Evolutionary conservation across 2,797 vertebrate genomes (phyloP), one percentile per base, ranked within the genome.

Genomic region (Zenarchopterus dispar): DNA sequence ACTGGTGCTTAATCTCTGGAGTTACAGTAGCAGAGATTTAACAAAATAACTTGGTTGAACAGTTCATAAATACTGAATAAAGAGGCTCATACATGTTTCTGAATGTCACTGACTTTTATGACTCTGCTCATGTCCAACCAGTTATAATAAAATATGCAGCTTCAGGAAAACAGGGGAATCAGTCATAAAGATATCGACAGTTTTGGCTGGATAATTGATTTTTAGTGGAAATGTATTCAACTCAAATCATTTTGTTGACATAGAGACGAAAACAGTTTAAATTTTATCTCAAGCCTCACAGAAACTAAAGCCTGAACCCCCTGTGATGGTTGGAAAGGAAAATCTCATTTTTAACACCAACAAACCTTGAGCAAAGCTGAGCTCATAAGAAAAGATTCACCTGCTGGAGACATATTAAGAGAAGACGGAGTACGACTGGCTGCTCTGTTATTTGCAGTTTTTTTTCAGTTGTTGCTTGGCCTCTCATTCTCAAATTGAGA

Each of bases 141-240:
- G 33, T 36, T 11, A 36, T 2, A 13, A 13, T 36, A 36, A 36
- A 36, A 36, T 10, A 36, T 36, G 59, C 53, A 57, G 3, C 28
- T 28, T 5, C 31, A 8, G 11, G 0, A 0, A 55, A 13, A n/a
- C 11, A 64, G 9, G 33, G 33, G 33, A 77, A 77, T 74, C 67
- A 52, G 70, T 70, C 62, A 77, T 74, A 67, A 67, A 79, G 24
- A 47, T 64, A 65, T 13, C 43, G 49, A 62, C 48, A 62, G 41
- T 65, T 77, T 56, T 67, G 57, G 53, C 51, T 39, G 8, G 51
- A 70, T 70, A 50, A 61, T 39, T 39, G 36, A 22, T 15, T 47
- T 47, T 47, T 47, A 21, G 44, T 10, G 18, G 5, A 11, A 4
- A 10, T 46, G 11, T 8, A 18, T 45, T 18, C 43, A 45, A 4